These are phyloP conservation scores for Montipora capitata DNA, from an alignment of 92 coral and sea anemone species.

Conservation along the genomic window DNA sequence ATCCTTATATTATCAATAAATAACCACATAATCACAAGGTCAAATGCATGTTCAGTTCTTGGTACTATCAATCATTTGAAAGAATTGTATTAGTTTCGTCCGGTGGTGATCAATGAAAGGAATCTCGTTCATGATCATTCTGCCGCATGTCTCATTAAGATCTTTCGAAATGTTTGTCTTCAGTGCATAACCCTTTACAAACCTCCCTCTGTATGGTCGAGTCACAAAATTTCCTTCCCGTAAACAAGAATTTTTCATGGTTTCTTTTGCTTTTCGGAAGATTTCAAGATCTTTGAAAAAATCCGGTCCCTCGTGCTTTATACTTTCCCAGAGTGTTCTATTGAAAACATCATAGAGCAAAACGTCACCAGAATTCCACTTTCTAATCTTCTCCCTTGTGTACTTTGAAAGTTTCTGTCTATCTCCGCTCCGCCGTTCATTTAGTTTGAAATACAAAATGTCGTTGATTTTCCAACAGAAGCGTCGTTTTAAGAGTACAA, in stretches of 20 bases:
- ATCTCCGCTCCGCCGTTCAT: conserved; percentile 48
- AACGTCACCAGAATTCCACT: conserved; percentile 80
- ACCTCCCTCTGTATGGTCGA: conserved; percentile 30
- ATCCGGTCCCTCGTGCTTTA: conserved; percentile 66
- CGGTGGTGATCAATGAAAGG: conserved; percentile 35
- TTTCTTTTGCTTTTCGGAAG: conserved; percentile 38
- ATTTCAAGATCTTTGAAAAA: conserved; percentile 73
- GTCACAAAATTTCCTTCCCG: conserved; percentile 36
- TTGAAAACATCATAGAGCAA: conserved; percentile 73
- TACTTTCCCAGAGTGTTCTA: conserved; percentile 75
- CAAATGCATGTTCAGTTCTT: not conserved
- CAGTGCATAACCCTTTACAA: conserved; percentile 39
- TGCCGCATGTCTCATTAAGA: conserved; percentile 19
- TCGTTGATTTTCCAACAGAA: conserved; percentile 81
- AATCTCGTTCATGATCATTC: conserved; percentile 45
- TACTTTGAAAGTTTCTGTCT: conserved; percentile 32
- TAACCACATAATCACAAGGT: not conserved
- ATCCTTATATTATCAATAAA: too few species aligned
- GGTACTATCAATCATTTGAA: conserved; percentile 26
- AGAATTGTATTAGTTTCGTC: not conserved
- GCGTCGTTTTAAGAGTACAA: conserved; percentile 78
- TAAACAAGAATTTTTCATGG: conserved; percentile 10
- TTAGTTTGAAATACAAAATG: conserved; percentile 79
- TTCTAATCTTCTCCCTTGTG: conserved; percentile 31
- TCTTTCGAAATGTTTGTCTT: conserved; percentile 31